These are phyloP conservation scores for Ranitomeya variabilis DNA, from an alignment of 2,113 vertebrate genomes.

Conservation along the genomic window DNA sequence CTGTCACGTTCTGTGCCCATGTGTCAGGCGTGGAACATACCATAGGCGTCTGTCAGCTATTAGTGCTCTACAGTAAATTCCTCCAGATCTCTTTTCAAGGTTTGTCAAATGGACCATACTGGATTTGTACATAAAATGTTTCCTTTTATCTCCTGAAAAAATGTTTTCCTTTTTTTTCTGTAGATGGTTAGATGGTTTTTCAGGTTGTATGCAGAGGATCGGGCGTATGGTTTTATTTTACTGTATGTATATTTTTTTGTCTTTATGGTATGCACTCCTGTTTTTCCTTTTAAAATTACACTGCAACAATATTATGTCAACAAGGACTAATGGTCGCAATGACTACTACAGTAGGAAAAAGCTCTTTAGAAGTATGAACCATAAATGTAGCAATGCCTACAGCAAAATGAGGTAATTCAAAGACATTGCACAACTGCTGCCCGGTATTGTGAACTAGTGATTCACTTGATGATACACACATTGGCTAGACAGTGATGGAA, in stretches of 20 bases:
- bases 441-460: not conserved
- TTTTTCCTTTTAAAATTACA: not conserved
- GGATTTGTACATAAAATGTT: not conserved
- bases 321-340: not conserved
- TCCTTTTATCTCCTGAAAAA: no score
- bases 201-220: not conserved
- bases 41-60: not conserved
- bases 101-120: not conserved
- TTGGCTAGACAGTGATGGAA: not conserved
- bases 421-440: conserved; percentile 14
- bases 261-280: not conserved
- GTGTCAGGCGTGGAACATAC: no score
- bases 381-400: not conserved
- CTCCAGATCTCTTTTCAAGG: not conserved
- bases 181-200: no score
- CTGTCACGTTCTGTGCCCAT: no score
- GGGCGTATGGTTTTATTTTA: not conserved
- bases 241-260: not conserved
- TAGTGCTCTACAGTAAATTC: not conserved
- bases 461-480: not conserved
- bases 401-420: not conserved
- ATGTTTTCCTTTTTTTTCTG: no score
- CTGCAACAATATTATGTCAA: not conserved
- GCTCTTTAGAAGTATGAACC: not conserved
- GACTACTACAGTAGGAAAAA: not conserved